Evolutionary conservation across 2,797 vertebrate genomes (phyloP).

Genomic region (Gephyroberyx darwinii): DNA sequence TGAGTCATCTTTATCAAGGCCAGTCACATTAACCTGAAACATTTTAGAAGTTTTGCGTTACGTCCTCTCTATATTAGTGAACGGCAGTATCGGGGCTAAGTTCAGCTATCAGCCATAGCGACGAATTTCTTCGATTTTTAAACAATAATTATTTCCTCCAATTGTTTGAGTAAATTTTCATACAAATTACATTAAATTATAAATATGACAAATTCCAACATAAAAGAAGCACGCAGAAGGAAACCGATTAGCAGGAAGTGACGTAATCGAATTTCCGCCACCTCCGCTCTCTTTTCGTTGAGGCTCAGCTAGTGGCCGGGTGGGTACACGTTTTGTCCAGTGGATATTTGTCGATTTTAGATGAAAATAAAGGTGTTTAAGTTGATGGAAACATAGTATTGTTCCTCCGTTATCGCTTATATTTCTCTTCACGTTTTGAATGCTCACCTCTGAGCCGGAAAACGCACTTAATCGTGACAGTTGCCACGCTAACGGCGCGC

Average conservation of each 20-base stretch:
- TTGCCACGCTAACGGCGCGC: conserved; percentile 17
- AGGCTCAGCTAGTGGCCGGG: conserved; percentile 75
- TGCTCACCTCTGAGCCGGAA: fast-evolving
- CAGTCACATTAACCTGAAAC: too few relatives aligned
- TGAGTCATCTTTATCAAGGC: too few relatives aligned
- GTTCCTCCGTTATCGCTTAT: fast-evolving
- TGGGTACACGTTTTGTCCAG: conserved; percentile 63
- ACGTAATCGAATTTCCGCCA: conserved; percentile 35
- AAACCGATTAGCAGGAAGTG: conserved; percentile 62
- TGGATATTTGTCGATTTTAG: neutral
- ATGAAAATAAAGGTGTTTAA: fast-evolving
- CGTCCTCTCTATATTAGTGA: too few relatives aligned
- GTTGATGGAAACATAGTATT: fast-evolving
- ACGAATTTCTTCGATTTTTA: neutral
- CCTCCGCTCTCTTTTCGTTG: conserved; percentile 77
- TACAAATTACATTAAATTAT: too few relatives aligned
- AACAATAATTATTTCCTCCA: too few relatives aligned
- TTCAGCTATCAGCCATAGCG: neutral
- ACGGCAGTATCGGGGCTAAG: too few relatives aligned
- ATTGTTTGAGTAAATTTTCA: too few relatives aligned
- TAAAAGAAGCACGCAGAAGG: neutral
- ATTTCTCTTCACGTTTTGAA: fast-evolving
- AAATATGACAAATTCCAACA: neutral
- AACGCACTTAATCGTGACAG: neutral
- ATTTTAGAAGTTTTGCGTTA: too few relatives aligned